These are phyloP conservation scores for Atta texana DNA, from an alignment of 1,140 invertebrate species.

Conservation along the genomic window DNA sequence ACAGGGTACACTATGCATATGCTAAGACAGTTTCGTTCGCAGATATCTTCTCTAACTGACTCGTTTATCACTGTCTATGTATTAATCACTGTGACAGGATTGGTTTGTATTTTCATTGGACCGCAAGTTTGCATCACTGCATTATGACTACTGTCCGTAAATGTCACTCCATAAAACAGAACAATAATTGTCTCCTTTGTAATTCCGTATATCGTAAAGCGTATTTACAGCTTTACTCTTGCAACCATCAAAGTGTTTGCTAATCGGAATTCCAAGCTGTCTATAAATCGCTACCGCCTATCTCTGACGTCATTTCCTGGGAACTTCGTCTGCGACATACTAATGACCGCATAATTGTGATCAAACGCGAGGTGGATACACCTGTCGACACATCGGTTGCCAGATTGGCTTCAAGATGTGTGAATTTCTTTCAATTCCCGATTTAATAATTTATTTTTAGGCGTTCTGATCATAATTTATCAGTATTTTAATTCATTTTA, in stretches of 20 bases:
- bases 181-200: conserved; percentile 34
- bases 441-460: conserved; percentile 46
- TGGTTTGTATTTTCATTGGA: conserved; percentile 52
- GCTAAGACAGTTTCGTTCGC: conserved; percentile 48
- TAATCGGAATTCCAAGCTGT: conserved; percentile 70
- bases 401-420: conserved; percentile 25
- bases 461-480: background rate
- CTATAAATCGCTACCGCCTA: conserved; percentile 72
- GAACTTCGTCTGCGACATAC: conserved; percentile 71
- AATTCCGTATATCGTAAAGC: conserved; percentile 4
- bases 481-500: background rate
- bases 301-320: conserved; percentile 77
- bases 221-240: conserved; percentile 16
- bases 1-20: conserved; percentile 22
- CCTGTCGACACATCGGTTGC: conserved; percentile 27
- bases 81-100: conserved; percentile 53
- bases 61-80: conserved; percentile 54
- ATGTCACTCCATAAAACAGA: conserved; percentile 32
- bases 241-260: conserved; percentile 42
- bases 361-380: conserved; percentile 51
- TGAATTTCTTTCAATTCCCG: conserved; percentile 40
- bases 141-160: conserved; percentile 20
- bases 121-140: conserved; percentile 4
- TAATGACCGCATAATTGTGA: conserved; percentile 73
- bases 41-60: conserved; percentile 44